A percentile compares a stretch with the other conserved stretches of the same genome.
Evolutionary conservation across 2,113 vertebrate species (phyloP).

Genomic region (Semnornis frantzii): DNA sequence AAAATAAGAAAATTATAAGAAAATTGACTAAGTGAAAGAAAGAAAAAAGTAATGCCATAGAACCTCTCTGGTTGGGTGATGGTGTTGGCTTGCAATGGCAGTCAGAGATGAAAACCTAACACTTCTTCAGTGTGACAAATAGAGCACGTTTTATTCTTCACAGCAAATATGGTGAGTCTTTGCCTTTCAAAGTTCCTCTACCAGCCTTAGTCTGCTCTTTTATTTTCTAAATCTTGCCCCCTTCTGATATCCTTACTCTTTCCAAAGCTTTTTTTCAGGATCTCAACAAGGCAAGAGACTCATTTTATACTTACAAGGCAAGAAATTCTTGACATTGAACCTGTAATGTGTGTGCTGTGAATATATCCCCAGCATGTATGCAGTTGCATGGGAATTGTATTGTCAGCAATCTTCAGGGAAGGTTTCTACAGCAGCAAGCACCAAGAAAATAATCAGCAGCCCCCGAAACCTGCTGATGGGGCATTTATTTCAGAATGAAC

Average conservation of each 20-base stretch:
- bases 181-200: background rate
- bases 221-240: background rate
- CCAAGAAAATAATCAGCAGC: slow-evolving; percentile 2
- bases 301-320: background rate
- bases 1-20: background rate
- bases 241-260: background rate
- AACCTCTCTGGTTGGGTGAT: background rate
- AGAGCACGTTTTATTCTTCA: background rate
- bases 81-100: background rate
- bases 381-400: background rate
- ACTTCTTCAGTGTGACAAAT: background rate
- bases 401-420: slow-evolving; percentile 13
- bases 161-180: background rate
- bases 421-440: background rate
- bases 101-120: background rate
- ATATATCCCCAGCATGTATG: background rate
- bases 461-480: background rate
- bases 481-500: background rate
- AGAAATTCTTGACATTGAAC: background rate
- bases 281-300: background rate
- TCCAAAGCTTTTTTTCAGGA: background rate
- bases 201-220: background rate
- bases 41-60: background rate
- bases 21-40: background rate
- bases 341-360: background rate